These are phyloP conservation scores for Esox masquinongy DNA, from an alignment of 2,797 vertebrate species.

Conservation along the genomic window DNA sequence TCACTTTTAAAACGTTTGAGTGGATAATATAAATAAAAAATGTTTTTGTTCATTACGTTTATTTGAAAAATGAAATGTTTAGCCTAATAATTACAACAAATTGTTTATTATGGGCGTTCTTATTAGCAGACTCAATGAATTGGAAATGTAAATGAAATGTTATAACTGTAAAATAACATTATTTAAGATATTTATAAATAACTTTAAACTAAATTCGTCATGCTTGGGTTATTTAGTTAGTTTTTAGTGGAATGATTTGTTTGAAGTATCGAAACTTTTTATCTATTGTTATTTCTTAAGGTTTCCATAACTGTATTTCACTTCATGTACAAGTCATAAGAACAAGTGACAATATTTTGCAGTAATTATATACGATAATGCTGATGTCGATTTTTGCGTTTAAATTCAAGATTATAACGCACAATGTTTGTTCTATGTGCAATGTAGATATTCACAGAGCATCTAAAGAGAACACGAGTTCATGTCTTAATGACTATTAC, in stretches of 20 bases:
- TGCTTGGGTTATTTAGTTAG: slow-evolving; percentile 48
- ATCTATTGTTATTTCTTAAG: slow-evolving; percentile 5
- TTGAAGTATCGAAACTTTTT: neutral
- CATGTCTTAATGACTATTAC: neutral
- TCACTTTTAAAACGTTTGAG: slow-evolving; percentile 36
- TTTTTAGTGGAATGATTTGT: neutral
- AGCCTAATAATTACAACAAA: neutral
- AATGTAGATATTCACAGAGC: neutral
- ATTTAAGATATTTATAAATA: slow-evolving; percentile 78
- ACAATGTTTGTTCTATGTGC: neutral
- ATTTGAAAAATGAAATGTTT: neutral
- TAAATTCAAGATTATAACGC: neutral
- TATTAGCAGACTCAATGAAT: slow-evolving; percentile 55
- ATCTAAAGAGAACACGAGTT: slow-evolving; percentile 11
- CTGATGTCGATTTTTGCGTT: neutral
- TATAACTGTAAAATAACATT: slow-evolving; percentile 67
- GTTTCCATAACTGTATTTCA: neutral
- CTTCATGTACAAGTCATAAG: neutral
- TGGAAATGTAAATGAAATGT: slow-evolving; percentile 39
- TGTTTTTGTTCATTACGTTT: slow-evolving; percentile 5
- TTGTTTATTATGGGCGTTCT: slow-evolving; percentile 28
- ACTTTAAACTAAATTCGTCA: slow-evolving; percentile 51
- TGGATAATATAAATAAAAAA: slow-evolving; percentile 28
- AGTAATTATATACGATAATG: neutral
- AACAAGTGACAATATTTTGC: neutral